These are phyloP conservation scores for Ceratoteleas bidentatus DNA, from an alignment of 1,140 invertebrate genomes.

Conservation along the genomic window DNA sequence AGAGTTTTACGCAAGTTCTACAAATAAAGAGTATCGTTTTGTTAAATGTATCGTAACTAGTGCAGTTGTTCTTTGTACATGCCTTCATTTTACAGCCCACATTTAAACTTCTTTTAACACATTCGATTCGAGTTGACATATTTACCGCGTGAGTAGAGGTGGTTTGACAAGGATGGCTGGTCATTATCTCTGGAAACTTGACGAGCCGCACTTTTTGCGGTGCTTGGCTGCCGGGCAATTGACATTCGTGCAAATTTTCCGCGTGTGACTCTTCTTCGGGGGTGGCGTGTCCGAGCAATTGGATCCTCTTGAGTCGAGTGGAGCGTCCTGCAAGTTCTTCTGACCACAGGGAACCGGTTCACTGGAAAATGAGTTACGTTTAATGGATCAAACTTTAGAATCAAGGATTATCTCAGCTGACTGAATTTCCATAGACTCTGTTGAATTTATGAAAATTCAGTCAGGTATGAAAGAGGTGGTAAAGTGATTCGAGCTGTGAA, in stretches of 20 bases:
- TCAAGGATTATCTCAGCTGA: no score
- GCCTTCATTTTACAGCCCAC: not conserved
- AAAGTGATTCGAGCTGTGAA: no score
- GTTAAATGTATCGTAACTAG: conserved; percentile 34
- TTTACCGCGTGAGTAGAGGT: not conserved
- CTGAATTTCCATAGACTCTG: no score
- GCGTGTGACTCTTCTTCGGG: not conserved
- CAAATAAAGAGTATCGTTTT: conserved; percentile 50
- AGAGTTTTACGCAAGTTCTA: conserved; percentile 52
- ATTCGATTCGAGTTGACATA: not conserved
- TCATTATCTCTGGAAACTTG: conserved; percentile 10
- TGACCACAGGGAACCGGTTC: no score
- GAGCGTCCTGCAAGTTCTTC: no score
- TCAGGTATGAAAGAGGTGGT: no score
- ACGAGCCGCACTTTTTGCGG: conserved; percentile 6
- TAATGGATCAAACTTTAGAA: no score
- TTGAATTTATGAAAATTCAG: no score
- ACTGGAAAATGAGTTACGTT: no score
- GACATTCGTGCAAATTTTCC: conserved; percentile 32
- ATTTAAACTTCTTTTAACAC: not conserved
- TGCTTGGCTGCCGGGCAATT: conserved; percentile 47
- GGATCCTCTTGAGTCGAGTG: not conserved
- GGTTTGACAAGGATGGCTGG: no score
- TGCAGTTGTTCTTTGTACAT: not conserved
- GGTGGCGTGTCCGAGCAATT: not conserved